These are phyloP conservation scores for Motacilla tschutschensis DNA, from an alignment of 2,113 vertebrate genomes.

Conservation along the genomic window DNA sequence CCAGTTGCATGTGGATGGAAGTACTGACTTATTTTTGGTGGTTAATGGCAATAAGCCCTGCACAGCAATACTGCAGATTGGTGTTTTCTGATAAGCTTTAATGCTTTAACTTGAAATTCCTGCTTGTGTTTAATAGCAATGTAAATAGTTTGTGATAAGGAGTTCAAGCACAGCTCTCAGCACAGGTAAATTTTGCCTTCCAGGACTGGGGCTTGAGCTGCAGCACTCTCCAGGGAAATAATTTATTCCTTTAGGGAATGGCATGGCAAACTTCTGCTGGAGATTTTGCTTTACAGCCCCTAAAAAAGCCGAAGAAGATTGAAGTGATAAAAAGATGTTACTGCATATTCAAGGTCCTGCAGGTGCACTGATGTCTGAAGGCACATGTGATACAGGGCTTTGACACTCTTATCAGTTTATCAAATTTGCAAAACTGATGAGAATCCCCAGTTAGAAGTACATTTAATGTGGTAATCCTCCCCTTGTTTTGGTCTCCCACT, in stretches of 20 bases:
- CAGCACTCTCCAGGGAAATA: background rate
- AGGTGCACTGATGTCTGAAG: rapidly evolving
- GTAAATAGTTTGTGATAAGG: background rate
- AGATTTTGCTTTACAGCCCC: background rate
- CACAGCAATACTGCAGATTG: background rate
- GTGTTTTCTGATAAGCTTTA: background rate
- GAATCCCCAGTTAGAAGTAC: background rate
- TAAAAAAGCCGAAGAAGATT: background rate
- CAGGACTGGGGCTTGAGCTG: background rate
- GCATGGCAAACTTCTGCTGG: background rate
- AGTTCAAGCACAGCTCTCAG: background rate
- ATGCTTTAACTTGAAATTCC: background rate
- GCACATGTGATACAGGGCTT: background rate
- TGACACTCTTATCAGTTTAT: background rate
- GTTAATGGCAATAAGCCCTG: background rate
- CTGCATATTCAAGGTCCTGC: background rate
- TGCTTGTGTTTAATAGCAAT: background rate
- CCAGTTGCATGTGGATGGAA: background rate
- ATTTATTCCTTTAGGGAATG: background rate
- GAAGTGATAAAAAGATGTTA: background rate
- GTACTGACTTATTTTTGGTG: background rate
- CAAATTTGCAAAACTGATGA: background rate
- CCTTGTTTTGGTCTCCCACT: background rate
- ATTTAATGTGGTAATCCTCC: background rate
- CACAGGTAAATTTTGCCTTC: background rate